Base-by-base conservation (phyloP, 1,140 invertebrate species). In the Carcinoscorpius rotundicauda region DNA sequence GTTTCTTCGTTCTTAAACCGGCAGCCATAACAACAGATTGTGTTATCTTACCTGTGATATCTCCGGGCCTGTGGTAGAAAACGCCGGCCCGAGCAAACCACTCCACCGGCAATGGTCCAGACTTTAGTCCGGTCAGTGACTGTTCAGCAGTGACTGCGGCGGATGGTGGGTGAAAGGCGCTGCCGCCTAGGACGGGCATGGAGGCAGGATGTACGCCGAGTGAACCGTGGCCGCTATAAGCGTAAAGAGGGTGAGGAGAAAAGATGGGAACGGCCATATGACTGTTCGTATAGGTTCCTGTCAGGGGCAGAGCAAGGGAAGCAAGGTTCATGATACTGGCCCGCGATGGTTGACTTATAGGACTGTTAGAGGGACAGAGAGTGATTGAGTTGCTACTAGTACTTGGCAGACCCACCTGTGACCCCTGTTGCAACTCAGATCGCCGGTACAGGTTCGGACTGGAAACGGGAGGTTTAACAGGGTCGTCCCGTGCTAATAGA, bases 1-100 rank as follows among this genome's bases (percentile, higher is more conserved):
- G 29, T 29, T 29, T 29, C 29, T 29, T 29, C 29, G 29, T 29
- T n/a, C n/a, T n/a, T n/a, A n/a, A n/a, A 29, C 2, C 29, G 2
- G 29, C 29, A 29, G 29, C 29, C 29, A 29, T 29, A 29, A 29
- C 29, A 29, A 29, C 29, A 29, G 29, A 29, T 29, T 29, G 29
- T 29, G 29, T 29, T 29, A 29, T 57, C 56, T 57, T 57, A 57
- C 56, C 56, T 57, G 56, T 10, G n/a, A 57, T 11, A 29, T 57
- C 56, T 57, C 56, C 56, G 48, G 56, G 56, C 48, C 56, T 57
- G 56, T 10, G 48, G 56, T 57, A 57, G 56, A 11, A 57, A 10
- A 57, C n/a, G 10, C 56, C 56, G 10, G 56, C 56, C 56, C 56
- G 56, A 10, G 56, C 56, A 11, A 29, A 11, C 56, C 56, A 57